These are phyloP conservation scores for Lonchura striata DNA, from an alignment of 2,113 vertebrate species.

Conservation along the genomic window DNA sequence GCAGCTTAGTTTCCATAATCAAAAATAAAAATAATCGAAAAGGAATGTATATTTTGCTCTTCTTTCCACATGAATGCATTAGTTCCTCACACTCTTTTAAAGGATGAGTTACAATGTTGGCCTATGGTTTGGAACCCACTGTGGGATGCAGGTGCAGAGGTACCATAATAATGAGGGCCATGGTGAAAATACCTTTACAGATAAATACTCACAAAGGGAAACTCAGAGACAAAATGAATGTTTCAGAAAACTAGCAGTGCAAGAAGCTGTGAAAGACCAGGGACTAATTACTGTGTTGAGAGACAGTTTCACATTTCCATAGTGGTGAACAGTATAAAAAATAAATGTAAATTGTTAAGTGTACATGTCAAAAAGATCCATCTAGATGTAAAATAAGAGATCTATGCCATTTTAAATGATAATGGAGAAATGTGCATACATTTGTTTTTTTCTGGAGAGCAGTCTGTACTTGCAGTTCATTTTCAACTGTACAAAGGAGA, in stretches of 20 bases:
- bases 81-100: not conserved
- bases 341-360: not conserved
- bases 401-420: not conserved
- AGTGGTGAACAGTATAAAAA: not conserved
- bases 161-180: not conserved
- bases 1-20: not conserved
- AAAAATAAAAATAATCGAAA: not conserved
- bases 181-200: not conserved
- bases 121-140: not conserved
- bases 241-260: not conserved
- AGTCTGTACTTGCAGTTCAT: not conserved
- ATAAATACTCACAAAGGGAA: not conserved
- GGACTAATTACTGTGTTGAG: not conserved
- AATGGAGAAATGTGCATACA: not conserved
- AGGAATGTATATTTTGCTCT: not conserved
- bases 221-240: not conserved
- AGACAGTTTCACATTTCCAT: not conserved
- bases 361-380: not conserved
- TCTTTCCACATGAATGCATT: not conserved
- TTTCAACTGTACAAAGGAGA: not conserved
- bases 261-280: not conserved
- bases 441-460: not conserved
- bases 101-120: not conserved
- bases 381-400: not conserved
- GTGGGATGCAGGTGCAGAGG: not conserved